These are phyloP conservation scores for Heliconius eleuchia DNA, from an alignment of 1,140 invertebrate species.

Conservation along the genomic window DNA sequence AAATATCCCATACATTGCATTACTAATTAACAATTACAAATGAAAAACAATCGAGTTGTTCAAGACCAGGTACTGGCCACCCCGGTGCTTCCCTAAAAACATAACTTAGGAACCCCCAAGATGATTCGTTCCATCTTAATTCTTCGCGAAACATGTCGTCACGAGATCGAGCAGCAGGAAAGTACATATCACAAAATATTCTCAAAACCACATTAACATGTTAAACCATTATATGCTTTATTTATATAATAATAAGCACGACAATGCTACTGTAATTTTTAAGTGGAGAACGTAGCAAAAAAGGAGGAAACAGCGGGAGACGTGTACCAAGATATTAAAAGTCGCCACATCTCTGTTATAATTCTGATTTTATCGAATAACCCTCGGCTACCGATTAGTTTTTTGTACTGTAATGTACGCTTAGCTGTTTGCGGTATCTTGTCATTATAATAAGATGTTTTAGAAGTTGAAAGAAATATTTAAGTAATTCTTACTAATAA, in stretches of 20 bases:
- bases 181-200: slow-evolving; percentile 23
- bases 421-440: neutral
- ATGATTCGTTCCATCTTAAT: slow-evolving; percentile 42
- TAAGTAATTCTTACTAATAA: neutral
- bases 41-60: neutral
- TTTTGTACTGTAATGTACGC: slow-evolving; percentile 19
- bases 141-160: slow-evolving; percentile 43
- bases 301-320: slow-evolving; percentile 40
- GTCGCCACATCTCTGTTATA: slow-evolving; percentile 60
- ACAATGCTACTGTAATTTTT: neutral
- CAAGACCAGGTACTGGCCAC: slow-evolving; percentile 11
- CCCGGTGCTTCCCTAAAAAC: slow-evolving; percentile 30
- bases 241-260: neutral
- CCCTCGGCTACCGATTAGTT: slow-evolving; percentile 34
- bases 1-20: neutral
- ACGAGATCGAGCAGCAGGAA: slow-evolving; percentile 29
- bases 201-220: neutral
- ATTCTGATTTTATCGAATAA: slow-evolving; percentile 42
- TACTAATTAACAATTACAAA: slow-evolving; percentile 5
- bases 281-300: slow-evolving; percentile 12
- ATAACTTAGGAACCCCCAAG: slow-evolving; percentile 42
- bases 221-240: slow-evolving; percentile 2
- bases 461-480: neutral
- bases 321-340: slow-evolving; percentile 42
- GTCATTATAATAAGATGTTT: neutral